Evolutionary conservation across 2,888 invertebrate genomes (phyloP).

Genomic region (Hololepta plana): DNA sequence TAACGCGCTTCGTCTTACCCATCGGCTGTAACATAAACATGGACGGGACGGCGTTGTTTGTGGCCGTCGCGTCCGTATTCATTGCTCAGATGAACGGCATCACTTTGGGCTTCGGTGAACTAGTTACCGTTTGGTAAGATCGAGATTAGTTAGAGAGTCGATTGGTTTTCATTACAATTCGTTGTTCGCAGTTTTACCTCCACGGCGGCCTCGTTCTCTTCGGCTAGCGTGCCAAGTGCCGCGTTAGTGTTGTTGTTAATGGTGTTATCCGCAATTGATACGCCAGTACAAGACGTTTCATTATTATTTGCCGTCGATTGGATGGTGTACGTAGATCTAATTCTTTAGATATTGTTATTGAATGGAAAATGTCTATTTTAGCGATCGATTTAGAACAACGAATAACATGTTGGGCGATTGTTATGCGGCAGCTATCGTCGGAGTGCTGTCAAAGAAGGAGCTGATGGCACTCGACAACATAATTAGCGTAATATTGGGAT

Average conservation of each 20-base stretch:
- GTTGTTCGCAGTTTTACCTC: conserved; percentile 46
- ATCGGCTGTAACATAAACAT: conserved; percentile 87
- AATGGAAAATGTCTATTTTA: conserved; percentile 22
- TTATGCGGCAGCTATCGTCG: conserved; percentile 72
- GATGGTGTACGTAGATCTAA: conserved; percentile 47
- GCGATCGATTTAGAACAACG: conserved; percentile 70
- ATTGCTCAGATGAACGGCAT: conserved; percentile 79
- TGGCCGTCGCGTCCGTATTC: conserved; percentile 73
- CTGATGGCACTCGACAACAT: conserved; percentile 58
- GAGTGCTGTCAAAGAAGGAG: conserved; percentile 65
- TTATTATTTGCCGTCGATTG: conserved; percentile 75
- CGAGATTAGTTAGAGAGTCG: not conserved
- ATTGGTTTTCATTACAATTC: conserved; percentile 2
- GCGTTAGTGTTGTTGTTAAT: conserved; percentile 66
- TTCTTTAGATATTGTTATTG: not conserved
- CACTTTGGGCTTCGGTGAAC: conserved; percentile 59
- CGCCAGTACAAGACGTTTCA: conserved; percentile 65
- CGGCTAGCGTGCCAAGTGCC: conserved; percentile 74
- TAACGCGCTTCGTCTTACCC: conserved; percentile 75
- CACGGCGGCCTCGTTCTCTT: conserved; percentile 75
- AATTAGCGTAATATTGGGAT: conserved; percentile 37
- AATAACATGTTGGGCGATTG: conserved; percentile 81
- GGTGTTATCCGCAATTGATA: conserved; percentile 65
- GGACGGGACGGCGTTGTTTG: conserved; percentile 81
- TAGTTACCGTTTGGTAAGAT: conserved; percentile 71